A percentile compares a stretch with the other conserved stretches of the same genome.
Conservation (phyloP, 2,113 vertebrate species). For the Agelaius phoeniceus region DNA sequence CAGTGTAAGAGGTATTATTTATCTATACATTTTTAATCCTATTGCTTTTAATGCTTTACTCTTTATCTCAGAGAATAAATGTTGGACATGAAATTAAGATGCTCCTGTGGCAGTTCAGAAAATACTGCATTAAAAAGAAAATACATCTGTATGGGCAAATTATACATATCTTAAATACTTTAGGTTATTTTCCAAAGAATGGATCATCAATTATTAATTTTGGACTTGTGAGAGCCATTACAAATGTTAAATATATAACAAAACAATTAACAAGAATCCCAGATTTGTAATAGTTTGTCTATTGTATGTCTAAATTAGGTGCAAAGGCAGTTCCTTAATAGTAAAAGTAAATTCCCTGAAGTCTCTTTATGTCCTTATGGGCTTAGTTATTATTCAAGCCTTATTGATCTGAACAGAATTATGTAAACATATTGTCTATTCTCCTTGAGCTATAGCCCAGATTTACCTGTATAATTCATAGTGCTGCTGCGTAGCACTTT, state of each 20-base stretch:
- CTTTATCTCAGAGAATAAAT: conserved; percentile 60
- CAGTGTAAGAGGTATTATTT: conserved; percentile 34
- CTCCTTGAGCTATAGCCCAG: not conserved
- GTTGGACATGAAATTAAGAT: conserved; percentile 50
- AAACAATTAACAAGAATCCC: not conserved
- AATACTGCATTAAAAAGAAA: conserved; percentile 55
- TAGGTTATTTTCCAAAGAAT: conserved; percentile 26
- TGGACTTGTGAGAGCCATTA: not conserved
- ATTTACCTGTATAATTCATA: not conserved
- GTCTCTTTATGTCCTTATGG: not conserved
- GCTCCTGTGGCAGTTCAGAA: not conserved
- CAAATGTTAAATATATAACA: not conserved
- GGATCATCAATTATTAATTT: not conserved
- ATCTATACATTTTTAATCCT: conserved; percentile 38
- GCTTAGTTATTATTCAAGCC: conserved; percentile 23
- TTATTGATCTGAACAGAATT: conserved; percentile 32
- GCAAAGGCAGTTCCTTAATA: not conserved
- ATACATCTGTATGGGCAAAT: conserved; percentile 14
- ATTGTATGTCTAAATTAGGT: not conserved
- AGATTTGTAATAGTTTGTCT: not conserved
- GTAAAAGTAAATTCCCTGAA: not conserved
- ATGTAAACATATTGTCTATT: not conserved
- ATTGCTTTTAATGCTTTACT: conserved; percentile 47
- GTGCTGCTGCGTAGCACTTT: not conserved
- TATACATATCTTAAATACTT: conserved; percentile 28